Evolutionary conservation across 2,113 vertebrate species (phyloP).

Genomic region (Gobiocypris rarus): DNA sequence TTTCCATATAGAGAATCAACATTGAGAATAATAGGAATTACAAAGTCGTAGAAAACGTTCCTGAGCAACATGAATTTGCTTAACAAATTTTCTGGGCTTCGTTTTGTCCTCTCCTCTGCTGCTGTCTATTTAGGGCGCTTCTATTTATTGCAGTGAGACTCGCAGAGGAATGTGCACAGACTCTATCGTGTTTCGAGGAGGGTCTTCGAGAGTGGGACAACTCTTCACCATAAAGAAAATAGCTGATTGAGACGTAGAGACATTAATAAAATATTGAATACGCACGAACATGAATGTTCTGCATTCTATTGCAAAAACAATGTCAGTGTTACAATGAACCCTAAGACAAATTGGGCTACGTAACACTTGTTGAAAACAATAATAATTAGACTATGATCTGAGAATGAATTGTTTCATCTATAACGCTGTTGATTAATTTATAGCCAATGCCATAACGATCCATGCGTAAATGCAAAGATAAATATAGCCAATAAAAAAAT

Average conservation of each 20-base stretch:
- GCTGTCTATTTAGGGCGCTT: constrained; percentile 76
- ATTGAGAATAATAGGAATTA: background rate
- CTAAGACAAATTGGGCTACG: background rate
- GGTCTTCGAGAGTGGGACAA: constrained; percentile 25
- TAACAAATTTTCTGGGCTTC: constrained; percentile 8
- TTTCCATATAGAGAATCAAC: background rate
- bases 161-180: constrained; percentile 67
- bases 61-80: background rate
- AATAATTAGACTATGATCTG: background rate
- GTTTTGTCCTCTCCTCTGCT: constrained; percentile 20
- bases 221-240: background rate
- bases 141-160: constrained; percentile 76
- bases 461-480: background rate
- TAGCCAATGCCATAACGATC: background rate
- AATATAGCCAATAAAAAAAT: background rate
- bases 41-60: background rate
- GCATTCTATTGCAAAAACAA: background rate
- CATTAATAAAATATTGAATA: background rate
- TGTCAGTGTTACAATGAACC: background rate
- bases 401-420: background rate
- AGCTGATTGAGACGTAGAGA: background rate
- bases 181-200: constrained; percentile 72
- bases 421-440: background rate
- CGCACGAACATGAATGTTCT: background rate
- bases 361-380: constrained; percentile 5